These are phyloP conservation scores for Thysanoteuthis rhombus DNA, from an alignment of 2,888 invertebrate genomes.

Conservation along the genomic window DNA sequence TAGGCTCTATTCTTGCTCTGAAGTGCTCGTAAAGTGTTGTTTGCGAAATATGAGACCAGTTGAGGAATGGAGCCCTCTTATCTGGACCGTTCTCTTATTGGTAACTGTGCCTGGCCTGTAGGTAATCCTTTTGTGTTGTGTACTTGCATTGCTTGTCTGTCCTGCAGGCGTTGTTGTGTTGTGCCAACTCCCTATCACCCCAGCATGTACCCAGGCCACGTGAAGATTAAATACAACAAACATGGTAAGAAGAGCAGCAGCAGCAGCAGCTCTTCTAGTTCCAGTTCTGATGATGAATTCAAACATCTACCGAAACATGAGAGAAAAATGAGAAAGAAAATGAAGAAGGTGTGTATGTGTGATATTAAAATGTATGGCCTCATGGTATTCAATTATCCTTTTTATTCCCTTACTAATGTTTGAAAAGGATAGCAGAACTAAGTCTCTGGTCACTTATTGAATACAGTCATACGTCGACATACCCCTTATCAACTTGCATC, in stretches of 20 bases:
- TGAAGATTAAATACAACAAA: slow-evolving; percentile 44
- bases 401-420: too few species aligned
- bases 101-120: not conserved
- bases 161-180: not conserved
- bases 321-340: slow-evolving; percentile 51
- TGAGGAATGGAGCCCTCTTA: not conserved
- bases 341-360: slow-evolving; percentile 42
- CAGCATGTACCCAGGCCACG: not conserved
- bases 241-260: slow-evolving; percentile 38
- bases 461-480: too few species aligned
- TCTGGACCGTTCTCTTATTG: not conserved
- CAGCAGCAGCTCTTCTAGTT: slow-evolving; percentile 39
- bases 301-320: slow-evolving; percentile 54
- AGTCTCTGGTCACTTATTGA: too few species aligned
- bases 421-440: too few species aligned
- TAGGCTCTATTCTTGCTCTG: too few species aligned
- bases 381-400: too few species aligned
- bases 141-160: not conserved
- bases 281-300: slow-evolving; percentile 49
- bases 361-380: not conserved
- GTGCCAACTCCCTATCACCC: not conserved
- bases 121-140: not conserved
- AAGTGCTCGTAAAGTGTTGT: too few species aligned
- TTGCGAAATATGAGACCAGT: too few species aligned
- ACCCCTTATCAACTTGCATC: too few species aligned